Base-by-base conservation (phyloP, 2,888 invertebrate genomes). In the Entomobrya proxima region DNA sequence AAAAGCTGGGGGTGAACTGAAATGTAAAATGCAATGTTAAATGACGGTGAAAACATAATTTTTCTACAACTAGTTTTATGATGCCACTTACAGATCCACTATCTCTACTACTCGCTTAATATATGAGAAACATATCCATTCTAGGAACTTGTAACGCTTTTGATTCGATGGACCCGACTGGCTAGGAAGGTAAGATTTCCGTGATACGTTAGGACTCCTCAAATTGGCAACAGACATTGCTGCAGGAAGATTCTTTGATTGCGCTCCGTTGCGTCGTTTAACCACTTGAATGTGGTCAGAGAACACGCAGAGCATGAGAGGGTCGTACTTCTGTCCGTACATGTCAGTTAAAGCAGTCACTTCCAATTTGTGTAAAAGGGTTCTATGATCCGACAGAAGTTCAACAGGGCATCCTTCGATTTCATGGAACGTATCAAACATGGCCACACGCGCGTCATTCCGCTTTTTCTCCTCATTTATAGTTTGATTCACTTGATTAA, bases 401-500 rank as follows among this genome's bases (percentile, higher is more conserved):
- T 88, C 88, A 15, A 88, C 88, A 27, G 87, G 83, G 72, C 80
- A 84, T 21, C 82, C 97, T 92, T 99, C 98, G 91, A 99, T 99
- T 92, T 98, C 98, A 92, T 98, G 98, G 92, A 98, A 97, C 89
- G 98, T 97, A 93, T 98, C 97, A 93, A 99, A 98, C 94, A 99
- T 96, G 90, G 96, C 97, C 91, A 98, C 94, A 92, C 98, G 97
- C 15, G 97, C 97, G 93, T 99, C 99, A 0, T 98, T 98, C 93
- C 96, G 97, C 91, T 98, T 94, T 92, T 98, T 98, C 92, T 98
- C 98, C 93, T 99, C 98, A 92, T 99, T 99, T 90, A 99, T 98
- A 92, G 97, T 96, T 90, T 96, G 96, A 95, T 98, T 97, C 55
- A 98, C 98, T 79, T 88, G 86, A 76, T 88, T 89, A 55, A 90